Evolutionary conservation across 2,888 invertebrate species (phyloP).

Genomic region (Acronicta leporina): DNA sequence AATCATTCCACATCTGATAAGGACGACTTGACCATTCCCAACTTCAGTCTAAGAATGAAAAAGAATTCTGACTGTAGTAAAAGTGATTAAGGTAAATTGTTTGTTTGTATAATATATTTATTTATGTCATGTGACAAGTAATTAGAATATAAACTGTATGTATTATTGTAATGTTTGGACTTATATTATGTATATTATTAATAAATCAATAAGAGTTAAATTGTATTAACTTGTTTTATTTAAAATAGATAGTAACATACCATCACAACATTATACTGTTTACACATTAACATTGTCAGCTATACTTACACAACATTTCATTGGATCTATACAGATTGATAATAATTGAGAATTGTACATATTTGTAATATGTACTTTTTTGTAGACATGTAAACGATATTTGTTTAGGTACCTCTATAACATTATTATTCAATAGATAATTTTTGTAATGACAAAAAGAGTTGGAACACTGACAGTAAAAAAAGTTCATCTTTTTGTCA

Average conservation of each 20-base stretch:
- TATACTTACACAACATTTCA: conserved; percentile 29
- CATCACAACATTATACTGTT: conserved; percentile 24
- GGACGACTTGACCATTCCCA: conserved; percentile 85
- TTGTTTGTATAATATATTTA: conserved; percentile 45
- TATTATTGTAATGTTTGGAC: conserved; percentile 48
- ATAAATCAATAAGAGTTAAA: conserved; percentile 62
- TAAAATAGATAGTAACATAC: conserved; percentile 22
- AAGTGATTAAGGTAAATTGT: conserved; percentile 71
- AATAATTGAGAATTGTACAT: conserved; percentile 1
- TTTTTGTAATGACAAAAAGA: conserved; percentile 1
- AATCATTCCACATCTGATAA: conserved; percentile 85
- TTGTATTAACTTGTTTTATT: conserved; percentile 21
- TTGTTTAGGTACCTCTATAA: conserved; percentile 2
- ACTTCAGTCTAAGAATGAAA: conserved; percentile 80
- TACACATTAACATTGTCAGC: conserved; percentile 19
- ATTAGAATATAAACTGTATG: conserved; percentile 33
- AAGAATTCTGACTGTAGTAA: conserved; percentile 78
- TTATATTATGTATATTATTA: conserved; percentile 57
- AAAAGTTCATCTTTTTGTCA: conserved; percentile 31
- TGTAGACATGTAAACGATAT: conserved; percentile 1
- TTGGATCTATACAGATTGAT: conserved; percentile 33
- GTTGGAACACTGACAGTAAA: conserved; percentile 28
- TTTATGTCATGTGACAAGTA: conserved; percentile 45
- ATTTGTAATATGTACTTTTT: neutral
- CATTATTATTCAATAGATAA: conserved; percentile 8